phyloP scores from a whole-genome alignment of 2,888 invertebrate genomes.

The Pristionchus arcanus region DNA sequence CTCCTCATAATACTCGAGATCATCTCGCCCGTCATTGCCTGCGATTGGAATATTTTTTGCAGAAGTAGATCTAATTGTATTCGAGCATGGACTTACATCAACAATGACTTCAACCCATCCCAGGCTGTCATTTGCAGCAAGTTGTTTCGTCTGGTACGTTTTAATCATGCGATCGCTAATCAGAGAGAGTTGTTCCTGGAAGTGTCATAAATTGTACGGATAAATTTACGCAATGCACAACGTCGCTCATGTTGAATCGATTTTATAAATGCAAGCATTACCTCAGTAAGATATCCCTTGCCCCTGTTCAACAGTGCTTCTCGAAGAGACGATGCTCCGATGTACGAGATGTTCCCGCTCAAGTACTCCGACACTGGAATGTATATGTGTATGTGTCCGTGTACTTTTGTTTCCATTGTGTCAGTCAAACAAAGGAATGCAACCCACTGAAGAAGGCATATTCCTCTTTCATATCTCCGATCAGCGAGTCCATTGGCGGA shows the following conservation, averaged over 20 bases:
- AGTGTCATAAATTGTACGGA: neutral
- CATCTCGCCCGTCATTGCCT: conserved; percentile 33
- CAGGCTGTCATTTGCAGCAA: neutral
- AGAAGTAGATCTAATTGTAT: neutral
- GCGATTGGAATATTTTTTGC: neutral
- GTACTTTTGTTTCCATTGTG: neutral
- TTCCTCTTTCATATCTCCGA: neutral
- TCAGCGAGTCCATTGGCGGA: neutral
- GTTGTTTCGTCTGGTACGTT: neutral
- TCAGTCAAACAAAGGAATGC: neutral
- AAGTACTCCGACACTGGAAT: neutral
- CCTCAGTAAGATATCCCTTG: conserved; percentile 15
- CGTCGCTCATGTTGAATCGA: too few species aligned
- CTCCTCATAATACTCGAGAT: conserved; percentile 19
- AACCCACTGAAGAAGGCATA: conserved; percentile 22
- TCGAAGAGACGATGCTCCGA: neutral
- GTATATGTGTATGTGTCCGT: neutral
- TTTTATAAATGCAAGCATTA: neutral
- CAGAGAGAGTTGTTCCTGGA: neutral
- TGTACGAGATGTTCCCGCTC: neutral
- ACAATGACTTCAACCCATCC: neutral
- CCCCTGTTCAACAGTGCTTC: conserved; percentile 8
- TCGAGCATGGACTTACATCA: neutral
- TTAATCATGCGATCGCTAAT: neutral
- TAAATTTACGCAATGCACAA: neutral